Evolutionary conservation across 2,888 invertebrate species (phyloP).

Genomic region (Agapetus fuscipes): DNA sequence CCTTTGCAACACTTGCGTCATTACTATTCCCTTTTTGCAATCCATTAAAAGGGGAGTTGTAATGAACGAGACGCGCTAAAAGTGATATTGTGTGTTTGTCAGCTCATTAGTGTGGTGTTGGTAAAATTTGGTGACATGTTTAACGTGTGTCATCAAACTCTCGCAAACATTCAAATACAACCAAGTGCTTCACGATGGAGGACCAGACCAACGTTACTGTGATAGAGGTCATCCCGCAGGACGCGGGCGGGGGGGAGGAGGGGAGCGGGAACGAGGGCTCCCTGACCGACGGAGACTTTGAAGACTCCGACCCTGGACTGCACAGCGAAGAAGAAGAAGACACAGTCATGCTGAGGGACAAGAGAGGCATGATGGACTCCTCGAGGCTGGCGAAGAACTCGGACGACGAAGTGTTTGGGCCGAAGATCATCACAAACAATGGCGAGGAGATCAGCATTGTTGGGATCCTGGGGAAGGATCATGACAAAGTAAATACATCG

Average conservation of each 20-base stretch:
- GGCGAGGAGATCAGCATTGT: slow-evolving; percentile 41
- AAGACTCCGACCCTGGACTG: slow-evolving; percentile 34
- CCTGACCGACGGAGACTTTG: slow-evolving; percentile 42
- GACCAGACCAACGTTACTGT: not conserved
- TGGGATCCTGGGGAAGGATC: slow-evolving; percentile 44
- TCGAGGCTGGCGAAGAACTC: slow-evolving; percentile 6
- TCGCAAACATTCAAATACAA: too few species aligned
- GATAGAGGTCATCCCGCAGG: slow-evolving; percentile 23
- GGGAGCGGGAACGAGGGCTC: slow-evolving; percentile 37
- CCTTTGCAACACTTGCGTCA: too few species aligned
- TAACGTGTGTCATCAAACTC: too few species aligned
- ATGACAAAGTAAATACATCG: slow-evolving; percentile 37
- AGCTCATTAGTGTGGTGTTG: too few species aligned
- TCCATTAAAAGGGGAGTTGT: too few species aligned
- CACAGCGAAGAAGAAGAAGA: too few species aligned
- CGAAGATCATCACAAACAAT: slow-evolving; percentile 26
- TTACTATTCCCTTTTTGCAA: too few species aligned
- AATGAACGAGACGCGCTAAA: too few species aligned
- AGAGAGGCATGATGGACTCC: slow-evolving; percentile 21
- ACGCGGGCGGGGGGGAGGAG: slow-evolving; percentile 30
- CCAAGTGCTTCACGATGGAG: too few species aligned
- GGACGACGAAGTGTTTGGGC: slow-evolving; percentile 12
- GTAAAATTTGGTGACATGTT: too few species aligned
- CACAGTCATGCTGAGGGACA: slow-evolving; percentile 5
- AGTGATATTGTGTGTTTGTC: too few species aligned